Conservation (phyloP, 2,113 vertebrate genomes). For the Mormyrus lacerda region DNA sequence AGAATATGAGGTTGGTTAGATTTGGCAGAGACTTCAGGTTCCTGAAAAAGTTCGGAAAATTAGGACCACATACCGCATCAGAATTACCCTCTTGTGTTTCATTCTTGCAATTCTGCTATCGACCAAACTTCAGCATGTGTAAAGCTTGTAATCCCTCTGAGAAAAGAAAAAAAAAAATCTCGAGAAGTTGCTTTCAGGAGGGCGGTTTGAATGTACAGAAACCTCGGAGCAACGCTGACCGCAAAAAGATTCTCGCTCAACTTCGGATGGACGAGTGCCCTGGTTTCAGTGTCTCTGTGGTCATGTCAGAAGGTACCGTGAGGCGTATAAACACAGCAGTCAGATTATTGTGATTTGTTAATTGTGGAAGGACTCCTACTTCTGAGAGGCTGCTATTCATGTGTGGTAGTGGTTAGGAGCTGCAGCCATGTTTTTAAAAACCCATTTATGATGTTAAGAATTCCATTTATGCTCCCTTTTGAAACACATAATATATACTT, state of each 20-base stretch:
- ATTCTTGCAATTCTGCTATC: neutral
- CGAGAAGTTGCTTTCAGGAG: neutral
- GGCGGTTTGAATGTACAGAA: neutral
- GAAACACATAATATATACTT: neutral
- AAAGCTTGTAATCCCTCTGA: neutral
- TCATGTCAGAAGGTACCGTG: neutral
- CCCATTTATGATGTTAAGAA: neutral
- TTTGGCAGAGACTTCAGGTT: neutral
- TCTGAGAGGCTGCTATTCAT: neutral
- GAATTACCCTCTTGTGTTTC: slow-evolving; percentile 8
- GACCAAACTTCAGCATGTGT: neutral
- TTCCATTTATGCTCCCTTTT: neutral
- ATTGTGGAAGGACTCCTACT: neutral
- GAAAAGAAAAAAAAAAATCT: neutral
- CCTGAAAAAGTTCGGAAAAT: neutral
- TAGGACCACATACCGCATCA: neutral
- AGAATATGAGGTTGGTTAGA: neutral
- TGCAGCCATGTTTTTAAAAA: neutral
- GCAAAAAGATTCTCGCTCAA: neutral
- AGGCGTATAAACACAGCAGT: neutral
- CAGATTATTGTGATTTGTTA: neutral
- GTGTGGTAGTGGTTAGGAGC: neutral
- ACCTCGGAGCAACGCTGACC: neutral
- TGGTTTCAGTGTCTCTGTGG: neutral
- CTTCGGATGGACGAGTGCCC: neutral